Conservation (phyloP, 2,888 invertebrate species). For the Hedya salicella region DNA sequence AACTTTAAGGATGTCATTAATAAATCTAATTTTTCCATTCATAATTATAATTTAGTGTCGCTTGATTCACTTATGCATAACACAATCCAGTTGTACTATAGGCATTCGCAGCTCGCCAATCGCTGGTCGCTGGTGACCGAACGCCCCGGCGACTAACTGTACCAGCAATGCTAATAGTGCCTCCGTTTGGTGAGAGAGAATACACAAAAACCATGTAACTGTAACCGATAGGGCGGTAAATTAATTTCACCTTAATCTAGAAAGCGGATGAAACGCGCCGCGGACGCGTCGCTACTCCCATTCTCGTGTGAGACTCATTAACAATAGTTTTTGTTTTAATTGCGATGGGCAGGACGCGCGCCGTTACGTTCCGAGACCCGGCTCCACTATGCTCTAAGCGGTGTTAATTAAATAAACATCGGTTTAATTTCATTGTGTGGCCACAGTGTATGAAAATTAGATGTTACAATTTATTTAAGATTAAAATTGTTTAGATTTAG, state of each 20-base stretch:
- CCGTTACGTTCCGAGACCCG: slow-evolving; percentile 52
- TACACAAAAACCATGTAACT: slow-evolving; percentile 35
- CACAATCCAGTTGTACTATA: too few relatives aligned
- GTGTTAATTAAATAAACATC: slow-evolving; percentile 38
- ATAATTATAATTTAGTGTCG: too few relatives aligned
- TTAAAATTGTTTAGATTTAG: too few relatives aligned
- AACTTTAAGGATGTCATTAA: too few relatives aligned
- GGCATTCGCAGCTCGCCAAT: neutral
- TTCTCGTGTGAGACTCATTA: slow-evolving; percentile 46
- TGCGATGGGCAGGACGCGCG: slow-evolving; percentile 57
- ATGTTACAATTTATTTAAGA: neutral
- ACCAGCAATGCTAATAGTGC: slow-evolving; percentile 24
- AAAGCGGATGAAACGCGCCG: slow-evolving; percentile 41
- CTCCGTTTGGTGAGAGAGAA: slow-evolving; percentile 28
- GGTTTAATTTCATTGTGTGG: slow-evolving; percentile 26
- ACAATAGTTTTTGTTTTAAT: slow-evolving; percentile 61
- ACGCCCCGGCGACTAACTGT: neutral
- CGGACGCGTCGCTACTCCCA: slow-evolving; percentile 3
- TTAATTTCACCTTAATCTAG: slow-evolving; percentile 43
- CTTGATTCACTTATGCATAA: too few relatives aligned
- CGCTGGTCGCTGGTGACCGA: neutral
- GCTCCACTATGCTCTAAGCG: slow-evolving; percentile 37
- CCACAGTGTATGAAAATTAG: slow-evolving; percentile 14
- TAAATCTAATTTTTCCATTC: too few relatives aligned
- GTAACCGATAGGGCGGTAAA: slow-evolving; percentile 41